These are phyloP conservation scores for Petrolisthes manimaculis DNA, from an alignment of 2,888 invertebrate genomes.

Conservation along the genomic window DNA sequence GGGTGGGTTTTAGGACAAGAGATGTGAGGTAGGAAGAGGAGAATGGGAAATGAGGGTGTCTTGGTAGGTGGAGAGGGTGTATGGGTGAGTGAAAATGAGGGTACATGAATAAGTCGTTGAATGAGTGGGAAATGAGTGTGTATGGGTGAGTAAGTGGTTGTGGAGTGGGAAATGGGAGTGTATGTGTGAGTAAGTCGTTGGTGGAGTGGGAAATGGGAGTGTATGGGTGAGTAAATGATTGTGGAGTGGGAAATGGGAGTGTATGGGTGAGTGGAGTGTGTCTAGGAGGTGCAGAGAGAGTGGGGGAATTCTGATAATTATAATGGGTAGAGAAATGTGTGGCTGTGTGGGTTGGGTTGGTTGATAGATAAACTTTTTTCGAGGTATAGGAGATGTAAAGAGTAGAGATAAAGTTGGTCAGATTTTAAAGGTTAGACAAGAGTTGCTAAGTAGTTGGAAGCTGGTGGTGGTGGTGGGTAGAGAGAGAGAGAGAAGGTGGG, in stretches of 20 bases:
- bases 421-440: neutral
- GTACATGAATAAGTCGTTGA: too few species aligned
- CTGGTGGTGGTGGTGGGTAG: neutral
- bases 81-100: too few species aligned
- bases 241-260: neutral
- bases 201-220: neutral
- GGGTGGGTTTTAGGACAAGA: neutral
- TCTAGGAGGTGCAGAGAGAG: neutral
- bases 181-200: too few species aligned
- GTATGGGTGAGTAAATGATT: neutral
- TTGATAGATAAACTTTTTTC: too few species aligned
- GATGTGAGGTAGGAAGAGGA: neutral
- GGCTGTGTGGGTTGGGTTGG: too few species aligned
- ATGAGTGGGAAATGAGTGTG: constrained; percentile 5
- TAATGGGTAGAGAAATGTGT: neutral
- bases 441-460: neutral
- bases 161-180: too few species aligned
- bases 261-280: neutral
- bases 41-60: neutral
- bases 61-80: too few species aligned
- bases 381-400: neutral
- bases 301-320: neutral
- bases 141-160: too few species aligned
- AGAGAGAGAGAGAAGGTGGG: neutral
- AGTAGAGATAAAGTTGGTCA: neutral